Evolutionary conservation across 2,113 vertebrate species (phyloP).

Genomic region (Ctenomys sociabilis): DNA sequence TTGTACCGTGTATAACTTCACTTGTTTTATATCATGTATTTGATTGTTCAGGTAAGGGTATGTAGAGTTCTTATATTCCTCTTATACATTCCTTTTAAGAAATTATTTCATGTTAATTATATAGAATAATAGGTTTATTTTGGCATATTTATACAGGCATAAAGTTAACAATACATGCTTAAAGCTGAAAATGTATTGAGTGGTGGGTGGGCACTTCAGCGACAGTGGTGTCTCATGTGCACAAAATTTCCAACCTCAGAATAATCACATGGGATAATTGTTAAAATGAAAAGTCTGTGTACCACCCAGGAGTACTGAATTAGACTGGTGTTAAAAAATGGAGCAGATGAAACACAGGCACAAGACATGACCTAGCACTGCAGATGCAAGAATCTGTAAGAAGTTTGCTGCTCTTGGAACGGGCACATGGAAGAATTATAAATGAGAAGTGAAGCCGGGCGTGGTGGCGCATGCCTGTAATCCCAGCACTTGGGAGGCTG

Average conservation of each 20-base stretch:
- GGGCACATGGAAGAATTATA: neutral
- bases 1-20: neutral
- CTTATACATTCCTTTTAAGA: neutral
- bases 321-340: fast-evolving
- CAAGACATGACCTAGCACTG: fast-evolving
- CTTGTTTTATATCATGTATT: neutral
- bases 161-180: neutral
- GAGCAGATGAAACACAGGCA: neutral
- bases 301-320: neutral
- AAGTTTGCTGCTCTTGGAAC: neutral
- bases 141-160: neutral
- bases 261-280: neutral
- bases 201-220: neutral
- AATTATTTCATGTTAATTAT: neutral
- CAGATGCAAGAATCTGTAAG: too few relatives aligned
- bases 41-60: neutral
- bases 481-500: too few relatives aligned
- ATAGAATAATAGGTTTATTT: neutral
- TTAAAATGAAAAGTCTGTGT: neutral
- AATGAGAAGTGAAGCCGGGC: too few relatives aligned
- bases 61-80: neutral
- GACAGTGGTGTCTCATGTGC: neutral
- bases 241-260: neutral
- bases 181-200: neutral
- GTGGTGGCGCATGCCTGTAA: too few relatives aligned